Conservation (phyloP, 1,140 invertebrate species). For the Sycophaga agraensis region DNA sequence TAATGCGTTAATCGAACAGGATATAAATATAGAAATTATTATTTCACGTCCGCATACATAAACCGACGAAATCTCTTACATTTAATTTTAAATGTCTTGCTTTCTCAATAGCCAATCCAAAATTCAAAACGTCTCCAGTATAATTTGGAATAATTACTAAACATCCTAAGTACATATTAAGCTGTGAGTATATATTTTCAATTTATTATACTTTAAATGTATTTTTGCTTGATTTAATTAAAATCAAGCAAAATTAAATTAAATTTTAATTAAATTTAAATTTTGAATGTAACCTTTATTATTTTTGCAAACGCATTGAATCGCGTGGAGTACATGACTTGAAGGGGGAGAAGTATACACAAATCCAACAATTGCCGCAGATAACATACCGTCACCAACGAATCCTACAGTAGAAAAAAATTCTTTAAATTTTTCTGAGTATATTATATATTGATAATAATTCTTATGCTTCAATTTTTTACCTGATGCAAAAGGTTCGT, state of each 20-base stretch:
- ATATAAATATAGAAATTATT: no score
- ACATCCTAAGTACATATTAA: no score
- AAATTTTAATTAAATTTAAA: background rate
- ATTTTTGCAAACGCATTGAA: constrained; percentile 60
- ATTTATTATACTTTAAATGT: no score
- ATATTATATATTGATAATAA: no score
- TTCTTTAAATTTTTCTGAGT: background rate
- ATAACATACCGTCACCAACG: constrained; percentile 76
- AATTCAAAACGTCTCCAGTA: constrained; percentile 85
- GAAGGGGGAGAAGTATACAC: constrained; percentile 81
- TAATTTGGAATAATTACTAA: constrained; percentile 82
- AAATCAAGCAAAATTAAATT: background rate
- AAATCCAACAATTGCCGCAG: constrained; percentile 72
- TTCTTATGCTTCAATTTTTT: no score
- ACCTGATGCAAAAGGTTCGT: constrained; percentile 81
- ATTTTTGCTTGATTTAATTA: no score
- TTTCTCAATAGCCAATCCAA: constrained; percentile 78
- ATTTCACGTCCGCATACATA: no score
- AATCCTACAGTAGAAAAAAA: constrained; percentile 65
- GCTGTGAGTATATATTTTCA: no score
- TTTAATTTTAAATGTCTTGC: constrained; percentile 66
- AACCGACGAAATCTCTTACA: constrained; percentile 51
- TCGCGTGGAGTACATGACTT: constrained; percentile 67
- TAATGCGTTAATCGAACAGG: background rate
- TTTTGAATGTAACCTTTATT: constrained; percentile 64